Evolutionary conservation across 2,797 vertebrate genomes (phyloP).

Genomic region (Serranus cabrilla): DNA sequence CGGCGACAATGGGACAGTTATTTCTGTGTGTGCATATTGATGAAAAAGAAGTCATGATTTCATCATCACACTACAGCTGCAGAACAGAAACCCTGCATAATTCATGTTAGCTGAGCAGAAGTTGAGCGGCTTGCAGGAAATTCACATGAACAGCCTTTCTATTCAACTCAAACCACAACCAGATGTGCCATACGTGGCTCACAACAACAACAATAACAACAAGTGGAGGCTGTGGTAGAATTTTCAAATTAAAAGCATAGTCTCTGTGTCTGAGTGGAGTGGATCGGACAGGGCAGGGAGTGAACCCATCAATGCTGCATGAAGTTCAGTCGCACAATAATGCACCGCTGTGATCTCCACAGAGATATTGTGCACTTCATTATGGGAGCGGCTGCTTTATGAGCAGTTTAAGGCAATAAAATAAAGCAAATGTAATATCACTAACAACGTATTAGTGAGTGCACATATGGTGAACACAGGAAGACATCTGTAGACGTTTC

Average conservation of each 20-base stretch:
- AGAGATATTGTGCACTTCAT: conserved; percentile 39
- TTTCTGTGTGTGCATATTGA: conserved; percentile 12
- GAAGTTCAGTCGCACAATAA: conserved; percentile 50
- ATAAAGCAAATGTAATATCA: conserved; percentile 2
- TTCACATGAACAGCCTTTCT: not conserved
- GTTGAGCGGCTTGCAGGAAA: not conserved
- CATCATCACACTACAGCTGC: conserved; percentile 21
- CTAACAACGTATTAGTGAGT: not conserved
- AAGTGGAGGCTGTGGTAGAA: not conserved
- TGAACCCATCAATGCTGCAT: conserved; percentile 62
- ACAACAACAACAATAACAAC: conserved; percentile 14
- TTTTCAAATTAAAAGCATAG: conserved; percentile 21
- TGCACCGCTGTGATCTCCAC: conserved; percentile 46
- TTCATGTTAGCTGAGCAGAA: conserved; percentile 29
- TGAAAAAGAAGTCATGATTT: conserved; percentile 8
- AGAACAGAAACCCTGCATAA: conserved; percentile 35
- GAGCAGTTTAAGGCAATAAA: conserved; percentile 3
- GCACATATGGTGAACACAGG: not conserved
- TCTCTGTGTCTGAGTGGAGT: conserved; percentile 21
- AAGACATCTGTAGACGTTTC: no score
- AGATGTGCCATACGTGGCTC: conserved; percentile 32
- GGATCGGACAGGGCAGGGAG: conserved; percentile 26
- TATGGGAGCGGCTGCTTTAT: conserved; percentile 21
- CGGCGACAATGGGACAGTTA: conserved; percentile 32
- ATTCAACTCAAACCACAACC: not conserved